Evolutionary conservation across 2,113 vertebrate genomes (phyloP), one percentile per base, ranked within the genome.

Genomic region (Pholis gunnellus): DNA sequence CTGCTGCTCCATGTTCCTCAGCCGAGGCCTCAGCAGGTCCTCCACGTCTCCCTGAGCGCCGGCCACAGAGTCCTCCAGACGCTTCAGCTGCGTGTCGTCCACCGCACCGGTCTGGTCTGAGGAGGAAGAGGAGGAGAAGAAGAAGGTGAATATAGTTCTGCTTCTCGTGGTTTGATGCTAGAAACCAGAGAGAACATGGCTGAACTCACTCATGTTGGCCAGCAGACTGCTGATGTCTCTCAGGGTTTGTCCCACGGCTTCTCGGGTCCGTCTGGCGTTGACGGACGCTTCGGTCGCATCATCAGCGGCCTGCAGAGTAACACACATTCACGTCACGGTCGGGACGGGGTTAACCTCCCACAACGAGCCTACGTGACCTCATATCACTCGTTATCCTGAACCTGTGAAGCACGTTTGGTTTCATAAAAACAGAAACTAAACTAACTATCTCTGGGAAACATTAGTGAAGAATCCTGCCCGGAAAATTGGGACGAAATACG

Each of bases 1-100:
- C n/a, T 89, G 93, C 29, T 94, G 88, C 82, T 96, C 94, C 85
- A 97, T 91, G 38, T 95, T 89, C 0, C 0, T 40, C 87, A 98
- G 82, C 27, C 95, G 90, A 0, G 92, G 95, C 89, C 82, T 92
- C 89, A 99, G 94, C 1, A 83, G 65, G 1, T 0, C 80, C 15
- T 91, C 93, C 29, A 97, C 88, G 1, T 94, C 87, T 2, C 0
- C 76, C 50, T 95, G 95, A 74, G 94, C 86, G 0, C 3, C 0
- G 0, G 64, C 56, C 60, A 96, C 22, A 0, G 89, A 76, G 0
- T 63, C 63, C 87, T 95, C 93, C 83, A 96, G 72, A 36, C 84
- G 68, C 13, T 54, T 60, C 88, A 98, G 86, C 3, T 83, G 90
- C 0, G 92, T 72, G 27, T 96, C 93, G 9, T 98, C 95, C 84